Evolutionary conservation across 2,113 vertebrate species (phyloP), one percentile per base, ranked within the genome.

Genomic region (Suricata suricatta): DNA sequence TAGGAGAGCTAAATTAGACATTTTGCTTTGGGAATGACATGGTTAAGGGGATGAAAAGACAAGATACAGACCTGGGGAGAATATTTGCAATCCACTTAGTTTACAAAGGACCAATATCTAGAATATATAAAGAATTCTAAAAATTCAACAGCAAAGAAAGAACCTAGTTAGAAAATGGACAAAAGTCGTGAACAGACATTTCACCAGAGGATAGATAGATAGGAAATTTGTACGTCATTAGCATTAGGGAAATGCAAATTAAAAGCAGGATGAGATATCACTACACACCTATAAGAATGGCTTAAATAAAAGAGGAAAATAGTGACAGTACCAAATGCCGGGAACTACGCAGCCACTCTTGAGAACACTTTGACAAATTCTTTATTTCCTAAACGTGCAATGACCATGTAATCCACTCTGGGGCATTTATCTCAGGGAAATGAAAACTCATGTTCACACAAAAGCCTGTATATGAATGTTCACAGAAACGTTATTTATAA

Each of bases 71-170:
- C 7, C 47, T 10, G 23, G 68, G 41, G 31, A 81, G 31, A 82
- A 57, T 68, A 69, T 90, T 54, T 86, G 72, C 29, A 80, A 85
- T 44, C 15, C 33, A 86, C 41, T 72, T 80, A 80, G 85, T n/a
- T 23, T 38, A 96, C 31, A 80, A 86, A 86, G 31, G 38, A 52
- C 52, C 63, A 52, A 33, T 68, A 80, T 71, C 60, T 89, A n/a
- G 60, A 92, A 69, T 89, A 69, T 50, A 41, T 57, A 54, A 89
- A 86, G n/a, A 77, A 88, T 29, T 92, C 79, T 92, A 50, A 92
- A 94, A 92, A 80, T n/a, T 92, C 81, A 97, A 33, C 23, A 68
- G 21, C 57, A 87, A 74, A 86, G 31, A 84, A 52, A 80, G 29
- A 84, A 44, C 41, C 31, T 21, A 4, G 86, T 86, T 66, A 81